Percentiles rank a stretch among this genome's conserved stretches.
Evolutionary conservation across 2,888 invertebrate genomes (phyloP).

Genomic region (Chloroclystis v-ata): DNA sequence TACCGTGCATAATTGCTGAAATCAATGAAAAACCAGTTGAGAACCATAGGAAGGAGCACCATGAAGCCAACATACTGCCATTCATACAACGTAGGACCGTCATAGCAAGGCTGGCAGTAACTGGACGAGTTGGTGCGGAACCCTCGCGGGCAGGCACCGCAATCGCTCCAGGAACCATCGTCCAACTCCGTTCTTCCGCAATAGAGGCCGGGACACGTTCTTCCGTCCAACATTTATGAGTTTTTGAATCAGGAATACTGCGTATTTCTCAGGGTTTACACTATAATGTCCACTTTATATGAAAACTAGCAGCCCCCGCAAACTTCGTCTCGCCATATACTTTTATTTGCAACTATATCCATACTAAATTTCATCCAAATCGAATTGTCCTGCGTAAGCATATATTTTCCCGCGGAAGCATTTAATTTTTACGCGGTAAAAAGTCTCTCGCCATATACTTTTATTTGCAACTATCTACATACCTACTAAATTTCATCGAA

Average conservation of each 20-base stretch:
- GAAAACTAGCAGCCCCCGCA: no score
- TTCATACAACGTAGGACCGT: constrained; percentile 89
- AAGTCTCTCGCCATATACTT: no score
- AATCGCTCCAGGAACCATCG: constrained; percentile 85
- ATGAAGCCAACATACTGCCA: constrained; percentile 97
- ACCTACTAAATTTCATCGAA: no score
- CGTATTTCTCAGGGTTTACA: neutral
- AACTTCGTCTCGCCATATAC: no score
- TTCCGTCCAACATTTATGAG: constrained; percentile 52
- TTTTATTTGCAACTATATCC: no score
- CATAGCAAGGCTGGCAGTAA: constrained; percentile 86
- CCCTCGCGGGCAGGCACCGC: constrained; percentile 92
- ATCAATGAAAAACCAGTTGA: constrained; percentile 96
- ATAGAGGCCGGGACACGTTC: constrained; percentile 88
- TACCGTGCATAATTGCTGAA: constrained; percentile 81
- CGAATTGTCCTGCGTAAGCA: no score
- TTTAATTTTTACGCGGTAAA: no score
- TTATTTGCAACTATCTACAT: no score
- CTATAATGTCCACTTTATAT: no score
- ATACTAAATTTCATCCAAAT: no score
- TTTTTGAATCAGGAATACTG: neutral
- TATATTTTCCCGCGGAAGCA: no score
- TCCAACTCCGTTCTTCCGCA: constrained; percentile 84
- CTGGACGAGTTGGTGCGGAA: constrained; percentile 84
- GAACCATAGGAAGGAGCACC: constrained; percentile 89